Conservation (phyloP, 2,113 vertebrate species). For the Tympanuchus pallidicinctus region DNA sequence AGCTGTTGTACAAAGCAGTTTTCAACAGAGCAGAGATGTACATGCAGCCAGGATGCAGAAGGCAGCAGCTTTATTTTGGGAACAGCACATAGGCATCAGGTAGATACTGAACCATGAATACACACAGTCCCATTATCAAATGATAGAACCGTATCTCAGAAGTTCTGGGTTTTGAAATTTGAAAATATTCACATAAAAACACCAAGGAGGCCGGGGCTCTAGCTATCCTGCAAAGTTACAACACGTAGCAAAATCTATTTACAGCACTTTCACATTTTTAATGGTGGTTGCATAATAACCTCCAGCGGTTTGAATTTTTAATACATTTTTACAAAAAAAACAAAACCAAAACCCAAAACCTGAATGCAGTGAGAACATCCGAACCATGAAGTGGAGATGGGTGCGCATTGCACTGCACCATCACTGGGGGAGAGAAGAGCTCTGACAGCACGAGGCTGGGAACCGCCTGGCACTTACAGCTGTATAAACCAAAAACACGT, state of each 20-base stretch:
- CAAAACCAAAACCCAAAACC: no score
- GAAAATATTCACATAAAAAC: slow-evolving; percentile 67
- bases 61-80: slow-evolving; percentile 70
- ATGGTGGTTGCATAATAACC: background rate
- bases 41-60: slow-evolving; percentile 26
- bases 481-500: background rate
- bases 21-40: background rate
- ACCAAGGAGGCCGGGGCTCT: slow-evolving; percentile 13
- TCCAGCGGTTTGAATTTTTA: background rate
- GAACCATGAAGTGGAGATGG: background rate
- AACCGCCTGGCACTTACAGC: slow-evolving; percentile 64
- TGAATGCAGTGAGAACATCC: background rate
- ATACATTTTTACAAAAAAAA: background rate
- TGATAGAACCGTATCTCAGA: background rate
- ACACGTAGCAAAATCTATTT: slow-evolving; percentile 54
- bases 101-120: background rate
- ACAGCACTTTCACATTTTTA: slow-evolving; percentile 27
- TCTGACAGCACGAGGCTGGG: background rate
- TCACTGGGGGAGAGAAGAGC: background rate
- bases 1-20: background rate
- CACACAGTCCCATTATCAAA: slow-evolving; percentile 13
- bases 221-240: slow-evolving; percentile 12
- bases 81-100: background rate
- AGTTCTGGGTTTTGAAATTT: background rate
- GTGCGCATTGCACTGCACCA: background rate